A percentile compares a stretch with the other conserved stretches of the same genome.
phyloP scores from a whole-genome alignment of 2,797 vertebrate species.

The Eidolon dupreanum region DNA sequence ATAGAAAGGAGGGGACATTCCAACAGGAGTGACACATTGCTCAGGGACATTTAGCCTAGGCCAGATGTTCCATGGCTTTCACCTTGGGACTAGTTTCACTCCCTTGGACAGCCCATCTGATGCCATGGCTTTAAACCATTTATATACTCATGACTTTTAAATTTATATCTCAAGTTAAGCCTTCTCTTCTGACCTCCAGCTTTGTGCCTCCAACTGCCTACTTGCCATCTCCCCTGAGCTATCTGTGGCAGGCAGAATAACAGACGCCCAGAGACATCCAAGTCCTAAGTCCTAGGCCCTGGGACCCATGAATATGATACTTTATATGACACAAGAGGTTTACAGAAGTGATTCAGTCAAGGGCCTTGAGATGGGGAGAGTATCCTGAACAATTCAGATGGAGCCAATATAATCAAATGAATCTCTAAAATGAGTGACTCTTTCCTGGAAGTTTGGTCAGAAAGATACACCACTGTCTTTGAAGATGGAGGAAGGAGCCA shows the following conservation, averaged over 20 bases:
- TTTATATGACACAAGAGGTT: background rate
- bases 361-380: background rate
- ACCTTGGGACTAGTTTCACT: background rate
- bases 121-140: background rate
- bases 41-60: background rate
- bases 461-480: background rate
- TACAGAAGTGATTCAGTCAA: background rate
- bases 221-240: background rate
- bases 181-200: background rate
- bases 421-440: background rate
- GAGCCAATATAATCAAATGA: background rate
- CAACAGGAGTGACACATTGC: fast-evolving
- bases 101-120: background rate
- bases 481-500: background rate
- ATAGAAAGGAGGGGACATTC: background rate
- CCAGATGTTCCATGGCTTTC: background rate
- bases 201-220: background rate
- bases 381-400: background rate
- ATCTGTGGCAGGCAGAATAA: background rate
- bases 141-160: background rate
- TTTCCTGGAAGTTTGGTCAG: background rate
- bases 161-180: background rate
- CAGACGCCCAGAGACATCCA: background rate
- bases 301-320: background rate
- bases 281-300: background rate